A percentile compares a stretch with the other conserved stretches of the same genome.
phyloP scores from a whole-genome alignment of 2,888 invertebrate genomes.

The Hemistola chrysoprasaria region DNA sequence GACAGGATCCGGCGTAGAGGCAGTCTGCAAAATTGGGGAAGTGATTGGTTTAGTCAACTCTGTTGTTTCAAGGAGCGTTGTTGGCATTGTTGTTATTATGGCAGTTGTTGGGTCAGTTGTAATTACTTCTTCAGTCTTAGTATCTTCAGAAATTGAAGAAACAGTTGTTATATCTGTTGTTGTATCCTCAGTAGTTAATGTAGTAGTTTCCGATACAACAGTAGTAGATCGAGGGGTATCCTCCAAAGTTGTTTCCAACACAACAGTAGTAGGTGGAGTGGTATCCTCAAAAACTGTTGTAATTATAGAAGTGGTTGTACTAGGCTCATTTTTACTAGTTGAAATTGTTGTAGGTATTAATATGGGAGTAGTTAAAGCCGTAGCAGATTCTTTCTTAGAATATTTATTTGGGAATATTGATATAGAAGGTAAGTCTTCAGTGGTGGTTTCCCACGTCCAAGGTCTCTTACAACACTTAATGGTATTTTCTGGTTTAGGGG shows the following conservation, averaged over 20 bases:
- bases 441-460: slow-evolving; percentile 34
- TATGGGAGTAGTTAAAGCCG: background rate
- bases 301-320: too few relatives aligned
- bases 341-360: too few relatives aligned
- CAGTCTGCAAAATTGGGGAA: slow-evolving; percentile 6
- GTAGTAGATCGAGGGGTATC: too few relatives aligned
- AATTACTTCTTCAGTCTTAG: too few relatives aligned
- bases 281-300: too few relatives aligned
- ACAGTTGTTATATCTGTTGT: too few relatives aligned
- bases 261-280: too few relatives aligned
- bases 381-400: background rate
- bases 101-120: background rate
- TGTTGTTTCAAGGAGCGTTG: background rate
- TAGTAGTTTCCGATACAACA: too few relatives aligned
- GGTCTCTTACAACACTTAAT: slow-evolving; percentile 34
- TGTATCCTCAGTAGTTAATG: too few relatives aligned
- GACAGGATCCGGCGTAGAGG: background rate
- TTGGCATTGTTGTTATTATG: slow-evolving; percentile 5
- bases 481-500: slow-evolving; percentile 2
- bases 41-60: slow-evolving; percentile 1
- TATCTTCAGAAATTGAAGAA: too few relatives aligned
- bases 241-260: too few relatives aligned
- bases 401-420: background rate
- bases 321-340: too few relatives aligned
- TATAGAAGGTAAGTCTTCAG: slow-evolving; percentile 5